Evolutionary conservation across 2,888 invertebrate species (phyloP), one percentile per base, ranked within the genome.

Genomic region (Apocheima hispidaria): DNA sequence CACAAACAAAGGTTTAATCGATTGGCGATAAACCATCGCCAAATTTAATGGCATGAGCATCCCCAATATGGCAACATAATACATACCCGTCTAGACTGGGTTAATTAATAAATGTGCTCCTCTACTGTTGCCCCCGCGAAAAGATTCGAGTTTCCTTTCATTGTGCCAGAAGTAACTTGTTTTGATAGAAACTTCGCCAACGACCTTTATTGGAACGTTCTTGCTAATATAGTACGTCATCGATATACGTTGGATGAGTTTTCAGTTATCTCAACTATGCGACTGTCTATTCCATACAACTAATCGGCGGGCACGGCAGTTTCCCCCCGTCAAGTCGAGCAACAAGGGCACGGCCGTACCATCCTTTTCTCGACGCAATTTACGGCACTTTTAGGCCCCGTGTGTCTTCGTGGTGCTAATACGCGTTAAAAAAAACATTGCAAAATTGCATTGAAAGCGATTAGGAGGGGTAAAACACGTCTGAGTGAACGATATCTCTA

Each of bases 51-150:
- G 28, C 54, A n/a, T n/a, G n/a, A n/a, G n/a, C n/a, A 28, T 44
- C 56, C 57, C 18, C 28, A 41, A 12, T n/a, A 46, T 52, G 65
- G 57, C 60, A 65, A 65, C 49, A 20, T 12, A 12, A 23, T 28
- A 46, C 6, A 16, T 33, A 72, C 66, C 69, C 67, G 79, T 81
- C 79, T 80, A 81, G 79, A 80, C 81, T 72, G 69, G 76, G 77
- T 77, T 83, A 83, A 82, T 81, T 82, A 82, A 80, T 81, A 79
- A 76, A 78, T 79, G 75, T 79, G 72, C 30, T 12, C 66, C 72
- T 74, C 48, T 41, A 44, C 67, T 70, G 68, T 77, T 76, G 74
- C 73, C 68, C 70, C 69, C 66, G 69, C 68, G 69, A 74, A 73
- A 81, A 77, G 73, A 81, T 77, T 75, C 51, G 56, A 59, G 68